A percentile compares a stretch with the other conserved stretches of the same genome.
Evolutionary conservation across 1,140 invertebrate species (phyloP).

Genomic region (Panagrolaimus sp.): DNA sequence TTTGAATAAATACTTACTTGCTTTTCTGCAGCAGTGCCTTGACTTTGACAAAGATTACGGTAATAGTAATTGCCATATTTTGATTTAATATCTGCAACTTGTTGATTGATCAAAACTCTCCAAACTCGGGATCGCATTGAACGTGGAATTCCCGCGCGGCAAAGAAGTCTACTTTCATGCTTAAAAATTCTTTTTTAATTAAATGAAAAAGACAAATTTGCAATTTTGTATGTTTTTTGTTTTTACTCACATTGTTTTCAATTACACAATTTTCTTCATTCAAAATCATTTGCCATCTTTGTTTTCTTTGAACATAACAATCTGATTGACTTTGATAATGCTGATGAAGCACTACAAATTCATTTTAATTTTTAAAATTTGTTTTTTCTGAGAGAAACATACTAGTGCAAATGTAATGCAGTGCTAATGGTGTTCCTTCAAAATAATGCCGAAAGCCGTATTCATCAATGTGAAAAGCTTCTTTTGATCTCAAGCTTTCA

Average conservation of each 20-base stretch:
- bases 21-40: conserved; percentile 60
- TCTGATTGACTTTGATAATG: conserved; percentile 39
- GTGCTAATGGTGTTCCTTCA: conserved; percentile 58
- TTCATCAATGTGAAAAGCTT: conserved; percentile 15
- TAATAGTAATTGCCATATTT: conserved; percentile 63
- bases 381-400: conserved; percentile 61
- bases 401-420: conserved; percentile 63
- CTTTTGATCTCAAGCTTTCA: conserved; percentile 59
- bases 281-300: conserved; percentile 35
- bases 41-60: conserved; percentile 60
- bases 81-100: conserved; percentile 60
- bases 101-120: conserved; percentile 60
- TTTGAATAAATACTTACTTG: conserved; percentile 31
- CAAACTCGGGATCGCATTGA: conserved; percentile 60
- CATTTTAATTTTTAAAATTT: conserved; percentile 59
- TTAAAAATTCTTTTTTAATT: conserved; percentile 26
- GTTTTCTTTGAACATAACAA: conserved; percentile 35
- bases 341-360: conserved; percentile 44
- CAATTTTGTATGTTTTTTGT: too few relatives aligned
- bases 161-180: conserved; percentile 58
- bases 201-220: too few relatives aligned
- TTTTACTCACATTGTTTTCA: conserved; percentile 35
- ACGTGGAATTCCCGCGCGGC: conserved; percentile 61
- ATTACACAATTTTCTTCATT: conserved; percentile 28
- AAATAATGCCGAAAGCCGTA: conserved; percentile 59